Evolutionary conservation across 2,888 invertebrate species (phyloP).

Genomic region (Chesias legatella): DNA sequence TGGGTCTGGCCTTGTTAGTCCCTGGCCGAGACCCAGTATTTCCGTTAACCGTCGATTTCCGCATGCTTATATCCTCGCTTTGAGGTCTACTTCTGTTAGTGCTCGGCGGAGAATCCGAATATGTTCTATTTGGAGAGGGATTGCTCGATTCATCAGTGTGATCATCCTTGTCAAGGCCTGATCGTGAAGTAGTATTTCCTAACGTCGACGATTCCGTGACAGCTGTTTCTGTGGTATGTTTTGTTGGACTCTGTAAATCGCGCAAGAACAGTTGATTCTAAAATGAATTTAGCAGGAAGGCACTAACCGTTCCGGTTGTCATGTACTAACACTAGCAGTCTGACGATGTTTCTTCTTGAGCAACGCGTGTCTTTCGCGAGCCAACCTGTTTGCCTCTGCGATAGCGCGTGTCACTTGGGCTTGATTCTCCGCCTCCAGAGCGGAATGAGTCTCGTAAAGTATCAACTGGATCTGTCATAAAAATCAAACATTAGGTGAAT

Average conservation of each 20-base stretch:
- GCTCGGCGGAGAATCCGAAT: slow-evolving; percentile 32
- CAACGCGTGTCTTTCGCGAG: slow-evolving; percentile 84
- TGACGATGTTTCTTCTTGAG: slow-evolving; percentile 56
- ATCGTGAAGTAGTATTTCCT: slow-evolving; percentile 39
- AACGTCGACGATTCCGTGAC: slow-evolving; percentile 44
- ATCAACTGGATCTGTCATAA: slow-evolving; percentile 85
- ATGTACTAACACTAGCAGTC: slow-evolving; percentile 32
- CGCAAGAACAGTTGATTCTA: too few species aligned
- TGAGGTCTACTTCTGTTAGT: slow-evolving; percentile 38
- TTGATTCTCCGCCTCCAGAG: slow-evolving; percentile 86
- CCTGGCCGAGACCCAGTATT: slow-evolving; percentile 41
- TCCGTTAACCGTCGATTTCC: slow-evolving; percentile 41
- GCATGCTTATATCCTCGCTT: slow-evolving; percentile 37
- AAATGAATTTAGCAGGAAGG: neutral
- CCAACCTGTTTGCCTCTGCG: slow-evolving; percentile 85
- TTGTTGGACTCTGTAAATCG: slow-evolving; percentile 50
- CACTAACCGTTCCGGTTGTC: neutral
- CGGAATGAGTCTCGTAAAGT: slow-evolving; percentile 90
- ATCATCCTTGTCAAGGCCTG: slow-evolving; percentile 46
- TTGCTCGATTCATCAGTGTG: slow-evolving; percentile 30
- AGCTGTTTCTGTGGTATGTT: slow-evolving; percentile 41
- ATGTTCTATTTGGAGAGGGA: slow-evolving; percentile 32
- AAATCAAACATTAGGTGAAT: neutral
- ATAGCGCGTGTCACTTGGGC: slow-evolving; percentile 86
- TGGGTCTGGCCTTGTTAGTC: slow-evolving; percentile 57